These are phyloP conservation scores for Thecocarcelia acutangulata DNA, from an alignment of 2,888 invertebrate genomes.

Conservation along the genomic window DNA sequence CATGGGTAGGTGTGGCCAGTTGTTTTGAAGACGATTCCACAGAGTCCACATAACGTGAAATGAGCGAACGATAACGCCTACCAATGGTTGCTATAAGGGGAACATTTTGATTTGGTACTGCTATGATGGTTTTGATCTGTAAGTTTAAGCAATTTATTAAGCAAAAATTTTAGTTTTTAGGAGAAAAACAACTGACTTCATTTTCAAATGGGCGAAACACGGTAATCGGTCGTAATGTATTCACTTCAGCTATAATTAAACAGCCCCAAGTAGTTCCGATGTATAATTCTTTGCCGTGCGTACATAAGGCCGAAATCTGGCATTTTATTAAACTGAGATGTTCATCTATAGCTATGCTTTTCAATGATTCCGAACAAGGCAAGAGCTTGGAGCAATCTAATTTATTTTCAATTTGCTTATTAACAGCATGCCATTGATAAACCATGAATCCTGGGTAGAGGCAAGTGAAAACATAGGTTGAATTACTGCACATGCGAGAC, in stretches of 20 bases:
- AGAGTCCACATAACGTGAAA: slow-evolving; percentile 84
- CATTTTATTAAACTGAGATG: slow-evolving; percentile 89
- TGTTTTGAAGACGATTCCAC: slow-evolving; percentile 71
- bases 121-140: slow-evolving; percentile 85
- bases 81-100: slow-evolving; percentile 90
- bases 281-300: slow-evolving; percentile 88
- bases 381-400: slow-evolving; percentile 95
- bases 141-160: slow-evolving; percentile 9
- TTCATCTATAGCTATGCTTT: slow-evolving; percentile 95
- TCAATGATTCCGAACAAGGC: slow-evolving; percentile 95
- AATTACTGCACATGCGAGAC: slow-evolving; percentile 86
- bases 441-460: slow-evolving; percentile 93
- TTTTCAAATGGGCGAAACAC: slow-evolving; percentile 96
- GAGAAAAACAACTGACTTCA: slow-evolving; percentile 83
- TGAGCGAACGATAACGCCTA: slow-evolving; percentile 90
- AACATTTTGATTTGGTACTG: slow-evolving; percentile 82
- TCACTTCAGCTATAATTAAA: slow-evolving; percentile 92
- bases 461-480: slow-evolving; percentile 88
- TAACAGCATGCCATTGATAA: slow-evolving; percentile 91
- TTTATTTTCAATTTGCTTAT: slow-evolving; percentile 87
- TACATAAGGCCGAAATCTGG: slow-evolving; percentile 85
- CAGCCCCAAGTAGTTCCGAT: slow-evolving; percentile 98
- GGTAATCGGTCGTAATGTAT: slow-evolving; percentile 91
- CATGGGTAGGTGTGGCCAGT: slow-evolving; percentile 73
- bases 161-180: not conserved